Evolutionary conservation across 2,888 invertebrate genomes (phyloP).

Genomic region (Anoplius nigerrimus): DNA sequence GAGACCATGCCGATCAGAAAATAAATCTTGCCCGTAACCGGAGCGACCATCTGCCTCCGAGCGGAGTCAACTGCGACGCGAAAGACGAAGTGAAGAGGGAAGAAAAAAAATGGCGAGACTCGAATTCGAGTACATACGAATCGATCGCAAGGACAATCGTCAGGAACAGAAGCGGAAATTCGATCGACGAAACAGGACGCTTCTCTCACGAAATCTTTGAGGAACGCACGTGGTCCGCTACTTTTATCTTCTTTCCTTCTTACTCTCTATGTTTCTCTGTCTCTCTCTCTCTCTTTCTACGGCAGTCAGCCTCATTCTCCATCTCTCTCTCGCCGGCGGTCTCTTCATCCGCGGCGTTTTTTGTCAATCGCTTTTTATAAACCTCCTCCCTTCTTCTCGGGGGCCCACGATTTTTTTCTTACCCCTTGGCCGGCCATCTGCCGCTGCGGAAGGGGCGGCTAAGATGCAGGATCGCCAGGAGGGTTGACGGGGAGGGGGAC

Average conservation of each 20-base stretch:
- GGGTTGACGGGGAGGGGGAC: constrained; percentile 41
- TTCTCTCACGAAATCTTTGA: neutral
- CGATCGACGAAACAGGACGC: no score
- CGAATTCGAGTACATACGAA: no score
- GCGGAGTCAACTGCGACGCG: no score
- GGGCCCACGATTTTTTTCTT: constrained; percentile 71
- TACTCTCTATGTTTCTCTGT: constrained; percentile 34
- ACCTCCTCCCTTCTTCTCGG: constrained; percentile 59
- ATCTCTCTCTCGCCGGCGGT: constrained; percentile 31
- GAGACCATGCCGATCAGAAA: no score
- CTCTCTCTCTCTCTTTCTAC: constrained; percentile 21
- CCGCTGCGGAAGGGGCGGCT: constrained; percentile 76
- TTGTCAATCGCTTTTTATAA: constrained; percentile 73
- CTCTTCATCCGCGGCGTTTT: constrained; percentile 53
- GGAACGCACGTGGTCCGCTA: constrained; percentile 6
- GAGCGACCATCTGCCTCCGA: no score
- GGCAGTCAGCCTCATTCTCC: constrained; percentile 19
- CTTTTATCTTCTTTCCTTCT: constrained; percentile 32
- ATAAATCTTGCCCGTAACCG: no score
- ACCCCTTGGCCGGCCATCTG: constrained; percentile 78
- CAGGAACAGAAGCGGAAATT: no score
- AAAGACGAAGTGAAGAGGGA: no score
- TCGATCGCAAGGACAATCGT: no score
- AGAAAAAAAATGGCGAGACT: no score
- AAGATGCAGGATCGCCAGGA: constrained; percentile 72